A percentile compares a stretch with the other conserved stretches of the same genome.
These are phyloP conservation scores for Argyrosomus regius DNA, from an alignment of 2,797 vertebrate species.

Conservation along the genomic window DNA sequence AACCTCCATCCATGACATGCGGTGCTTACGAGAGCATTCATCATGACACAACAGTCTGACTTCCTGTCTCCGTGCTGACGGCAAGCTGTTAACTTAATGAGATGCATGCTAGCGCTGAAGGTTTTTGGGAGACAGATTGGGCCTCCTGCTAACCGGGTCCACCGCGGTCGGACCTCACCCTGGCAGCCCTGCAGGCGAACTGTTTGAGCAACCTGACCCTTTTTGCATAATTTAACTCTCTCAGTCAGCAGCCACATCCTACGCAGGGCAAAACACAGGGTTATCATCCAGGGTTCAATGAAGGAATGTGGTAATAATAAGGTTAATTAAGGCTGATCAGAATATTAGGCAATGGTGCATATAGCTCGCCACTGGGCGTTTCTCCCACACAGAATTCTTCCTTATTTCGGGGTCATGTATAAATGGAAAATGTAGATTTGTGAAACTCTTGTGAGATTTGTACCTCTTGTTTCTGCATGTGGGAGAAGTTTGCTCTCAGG, in stretches of 20 bases:
- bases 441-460: no score
- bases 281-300: constrained; percentile 16
- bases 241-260: constrained; percentile 35
- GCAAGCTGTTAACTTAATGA: constrained; percentile 88
- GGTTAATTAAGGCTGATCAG: constrained; percentile 18
- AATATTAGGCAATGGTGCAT: constrained; percentile 20
- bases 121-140: constrained; percentile 80
- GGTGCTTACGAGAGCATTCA: constrained; percentile 82
- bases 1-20: constrained; percentile 76
- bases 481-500: no score
- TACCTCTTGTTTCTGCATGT: no score
- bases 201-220: constrained; percentile 64
- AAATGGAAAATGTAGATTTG: no score
- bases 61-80: constrained; percentile 84
- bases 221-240: constrained; percentile 68
- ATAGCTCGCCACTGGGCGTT: neutral
- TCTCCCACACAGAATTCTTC: no score
- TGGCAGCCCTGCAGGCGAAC: constrained; percentile 78
- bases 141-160: constrained; percentile 81
- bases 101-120: constrained; percentile 82
- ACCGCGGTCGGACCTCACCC: constrained; percentile 71
- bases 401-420: no score
- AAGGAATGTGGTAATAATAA: constrained; percentile 37
- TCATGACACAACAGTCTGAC: constrained; percentile 85
- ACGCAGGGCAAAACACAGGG: constrained; percentile 24